Base-by-base conservation (phyloP, 1,140 invertebrate genomes). In the Chrysomallon squamiferum region DNA sequence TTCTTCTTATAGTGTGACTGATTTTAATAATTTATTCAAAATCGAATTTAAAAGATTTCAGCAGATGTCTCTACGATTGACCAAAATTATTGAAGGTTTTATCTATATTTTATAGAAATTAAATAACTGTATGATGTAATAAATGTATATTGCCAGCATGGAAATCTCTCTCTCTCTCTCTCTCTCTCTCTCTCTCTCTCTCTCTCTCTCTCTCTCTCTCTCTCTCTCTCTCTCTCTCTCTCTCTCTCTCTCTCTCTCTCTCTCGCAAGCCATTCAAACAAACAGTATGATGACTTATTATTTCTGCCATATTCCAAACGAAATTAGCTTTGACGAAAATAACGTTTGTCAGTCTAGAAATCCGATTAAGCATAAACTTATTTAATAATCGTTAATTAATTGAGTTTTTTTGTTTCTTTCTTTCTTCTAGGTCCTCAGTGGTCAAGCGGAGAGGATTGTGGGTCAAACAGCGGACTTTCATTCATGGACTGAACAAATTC, bases 361-460 rank as follows among this genome's bases (percentile, higher is more conserved):
- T n/a, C n/a, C n/a, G 22, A 50, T 20, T 22, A 20, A 3, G 2
- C 2, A 27, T 27, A 20, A 22, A 15, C 25, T 54, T 15, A 27
- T 30, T 54, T 54, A 25, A 22, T 27, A 22, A 13, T 27, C 9
- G 22, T 54, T 9, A 15, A 54, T 54, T 30, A 0, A 54, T 30
- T 54, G 3, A 54, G 3, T 15, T 54, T 54, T 54, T 22, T 27
- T 27, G 22, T 54, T 30, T 52, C n/a, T n/a, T 0, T 2, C 2
- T 30, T 13, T 27, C 25, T 2, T 54, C 2, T 22, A 54, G 50
- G 50, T 54, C 50, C 50, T 27, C 50, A 54, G 22, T 54, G 50
- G 50, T 54, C 50, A 3, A 54, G 50, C 50, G 50, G 50, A 4
- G 50, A 54, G 25, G 50, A 54, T 18, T 54, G 50, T 54, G 50